Conservation (phyloP, 2,113 vertebrate genomes). For the Axis porcinus region DNA sequence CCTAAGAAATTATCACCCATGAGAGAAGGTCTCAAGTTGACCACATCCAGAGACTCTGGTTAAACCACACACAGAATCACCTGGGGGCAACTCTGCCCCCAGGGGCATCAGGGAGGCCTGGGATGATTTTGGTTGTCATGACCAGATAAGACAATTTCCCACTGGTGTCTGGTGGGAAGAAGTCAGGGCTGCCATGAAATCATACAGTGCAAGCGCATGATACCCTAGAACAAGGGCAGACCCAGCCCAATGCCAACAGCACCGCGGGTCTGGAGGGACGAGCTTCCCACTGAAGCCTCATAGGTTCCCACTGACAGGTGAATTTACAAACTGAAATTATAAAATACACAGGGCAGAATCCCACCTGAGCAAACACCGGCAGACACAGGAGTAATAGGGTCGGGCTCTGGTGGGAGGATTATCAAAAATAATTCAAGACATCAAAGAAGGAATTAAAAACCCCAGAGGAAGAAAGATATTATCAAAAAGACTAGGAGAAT, state of each 20-base stretch:
- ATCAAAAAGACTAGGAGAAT: background rate
- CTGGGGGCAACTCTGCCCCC: background rate
- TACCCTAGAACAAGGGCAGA: background rate
- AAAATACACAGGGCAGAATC: background rate
- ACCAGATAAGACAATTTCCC: background rate
- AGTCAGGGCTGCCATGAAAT: background rate
- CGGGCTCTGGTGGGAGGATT: fast-evolving
- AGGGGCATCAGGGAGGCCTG: background rate
- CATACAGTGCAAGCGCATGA: fast-evolving
- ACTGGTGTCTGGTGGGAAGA: background rate
- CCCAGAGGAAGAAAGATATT: background rate
- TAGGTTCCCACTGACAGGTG: fast-evolving
- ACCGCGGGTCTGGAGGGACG: background rate
- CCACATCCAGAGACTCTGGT: background rate
- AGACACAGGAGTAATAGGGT: background rate
- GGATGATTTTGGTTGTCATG: background rate
- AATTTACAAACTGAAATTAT: background rate
- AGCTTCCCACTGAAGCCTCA: background rate
- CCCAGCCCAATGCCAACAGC: background rate
- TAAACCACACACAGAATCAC: background rate
- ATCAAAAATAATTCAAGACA: background rate
- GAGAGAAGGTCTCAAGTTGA: too few relatives aligned
- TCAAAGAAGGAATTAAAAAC: background rate
- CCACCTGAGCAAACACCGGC: background rate
- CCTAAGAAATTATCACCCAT: background rate